Conservation (phyloP, 2,113 vertebrate species). For the Polypterus bichir region DNA sequence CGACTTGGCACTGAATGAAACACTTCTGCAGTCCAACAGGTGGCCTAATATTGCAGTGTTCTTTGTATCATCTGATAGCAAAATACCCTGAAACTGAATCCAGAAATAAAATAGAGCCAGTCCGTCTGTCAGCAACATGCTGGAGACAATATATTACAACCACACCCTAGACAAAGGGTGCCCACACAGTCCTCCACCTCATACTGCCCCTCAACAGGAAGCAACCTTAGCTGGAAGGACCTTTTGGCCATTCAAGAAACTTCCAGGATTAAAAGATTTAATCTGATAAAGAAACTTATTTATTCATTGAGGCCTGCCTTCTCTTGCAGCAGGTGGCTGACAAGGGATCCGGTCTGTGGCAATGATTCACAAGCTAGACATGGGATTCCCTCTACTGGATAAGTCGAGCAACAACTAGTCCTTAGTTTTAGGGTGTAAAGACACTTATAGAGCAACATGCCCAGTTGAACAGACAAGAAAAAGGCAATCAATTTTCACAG, state of each 20-base stretch:
- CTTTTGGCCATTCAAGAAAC: slow-evolving; percentile 59
- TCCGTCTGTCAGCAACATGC: slow-evolving; percentile 45
- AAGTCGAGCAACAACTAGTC: slow-evolving; percentile 4
- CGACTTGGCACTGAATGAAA: slow-evolving; percentile 27
- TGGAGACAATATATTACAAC: slow-evolving; percentile 21
- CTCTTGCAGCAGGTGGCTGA: slow-evolving; percentile 46
- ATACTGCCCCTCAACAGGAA: slow-evolving; percentile 36
- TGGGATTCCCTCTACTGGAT: slow-evolving; percentile 80
- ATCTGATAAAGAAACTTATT: slow-evolving; percentile 74
- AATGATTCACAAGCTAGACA: slow-evolving; percentile 21
- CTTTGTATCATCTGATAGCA: slow-evolving; percentile 32
- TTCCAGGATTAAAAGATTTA: slow-evolving; percentile 78
- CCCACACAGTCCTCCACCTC: slow-evolving; percentile 33
- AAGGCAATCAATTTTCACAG: background rate
- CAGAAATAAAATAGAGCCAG: slow-evolving; percentile 23
- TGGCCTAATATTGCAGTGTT: slow-evolving; percentile 23
- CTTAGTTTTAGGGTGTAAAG: background rate
- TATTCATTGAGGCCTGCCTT: slow-evolving; percentile 44
- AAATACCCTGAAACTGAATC: slow-evolving; percentile 35
- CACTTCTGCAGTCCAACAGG: slow-evolving; percentile 26
- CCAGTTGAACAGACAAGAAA: background rate
- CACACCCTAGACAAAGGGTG: slow-evolving; percentile 24
- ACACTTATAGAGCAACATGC: background rate
- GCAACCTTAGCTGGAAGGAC: slow-evolving; percentile 54
- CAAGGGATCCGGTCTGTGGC: slow-evolving; percentile 1